Evolutionary conservation across 2,797 vertebrate species (phyloP).

Genomic region (Knipowitschia caucasica): DNA sequence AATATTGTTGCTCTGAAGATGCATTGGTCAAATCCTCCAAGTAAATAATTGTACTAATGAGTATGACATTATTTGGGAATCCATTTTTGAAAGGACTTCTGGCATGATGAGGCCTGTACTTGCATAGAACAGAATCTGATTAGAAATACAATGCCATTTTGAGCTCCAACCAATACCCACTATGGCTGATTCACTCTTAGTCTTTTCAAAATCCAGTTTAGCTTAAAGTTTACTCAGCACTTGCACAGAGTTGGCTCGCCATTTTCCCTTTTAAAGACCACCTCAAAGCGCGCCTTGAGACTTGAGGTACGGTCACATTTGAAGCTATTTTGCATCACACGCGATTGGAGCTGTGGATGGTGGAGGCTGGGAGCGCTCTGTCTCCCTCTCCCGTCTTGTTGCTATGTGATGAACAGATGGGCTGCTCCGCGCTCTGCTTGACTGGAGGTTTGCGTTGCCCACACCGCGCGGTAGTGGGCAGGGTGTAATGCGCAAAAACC

Average conservation of each 20-base stretch:
- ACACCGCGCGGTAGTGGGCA: constrained; percentile 65
- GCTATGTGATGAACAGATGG: constrained; percentile 76
- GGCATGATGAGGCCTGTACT: no score
- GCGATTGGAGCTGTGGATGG: background rate
- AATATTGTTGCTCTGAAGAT: no score
- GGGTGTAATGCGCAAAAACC: constrained; percentile 63
- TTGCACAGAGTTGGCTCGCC: background rate
- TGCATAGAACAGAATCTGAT: no score
- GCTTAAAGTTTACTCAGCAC: background rate
- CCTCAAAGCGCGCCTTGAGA: constrained; percentile 2
- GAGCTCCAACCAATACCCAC: no score
- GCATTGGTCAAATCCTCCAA: no score
- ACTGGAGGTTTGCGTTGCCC: constrained; percentile 62
- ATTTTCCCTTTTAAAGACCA: background rate
- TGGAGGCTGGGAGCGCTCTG: constrained; percentile 13
- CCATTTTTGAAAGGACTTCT: no score
- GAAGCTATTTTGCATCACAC: background rate
- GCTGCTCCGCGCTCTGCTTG: constrained; percentile 52
- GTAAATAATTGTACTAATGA: no score
- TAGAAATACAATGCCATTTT: no score
- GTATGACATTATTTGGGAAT: no score
- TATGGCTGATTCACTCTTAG: background rate
- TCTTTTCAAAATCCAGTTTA: background rate
- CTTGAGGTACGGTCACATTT: background rate
- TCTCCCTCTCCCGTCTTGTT: constrained; percentile 61